Base-by-base conservation (phyloP, 2,113 vertebrate species). In the Uria lomvia region DNA sequence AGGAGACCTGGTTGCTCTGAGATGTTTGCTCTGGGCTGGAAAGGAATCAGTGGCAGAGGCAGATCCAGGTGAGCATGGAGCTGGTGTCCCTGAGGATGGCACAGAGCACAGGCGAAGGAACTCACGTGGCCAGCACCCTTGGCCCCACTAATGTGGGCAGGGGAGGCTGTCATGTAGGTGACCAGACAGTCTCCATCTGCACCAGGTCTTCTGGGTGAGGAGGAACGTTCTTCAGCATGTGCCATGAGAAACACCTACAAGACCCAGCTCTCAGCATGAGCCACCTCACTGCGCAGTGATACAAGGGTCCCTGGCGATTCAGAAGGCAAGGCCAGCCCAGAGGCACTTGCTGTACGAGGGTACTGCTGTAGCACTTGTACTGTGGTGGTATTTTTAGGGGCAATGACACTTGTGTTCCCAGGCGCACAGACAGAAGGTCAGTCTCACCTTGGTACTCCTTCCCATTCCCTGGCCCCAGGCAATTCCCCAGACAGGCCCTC, bases 201-300 rank as follows among this genome's bases (percentile, higher is more conserved):
- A 50, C 24, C 58, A 72, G 67, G 19, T 62, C 30, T 74, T 19
- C 22, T 58, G 43, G 34, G 16, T 40, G 72, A 59, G 43, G 20
- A 72, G 16, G 43, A 87, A 75, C 0, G 2, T 18, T 68, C 49
- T 68, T 68, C 29, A 63, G 24, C 12, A 17, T 12, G 2, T 18
- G 50, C 30, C 6, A 7, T 23, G 12, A 58, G 56, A 38, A 94
- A 40, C 16, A 43, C 11, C 38, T 49, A 67, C 45, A 52, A 66
- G 38, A 19, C 8, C 8, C 24, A 32, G 1, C n/a, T 72, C 30
- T 81, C 50, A 66, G 72, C 32, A 88, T 0, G 1, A 73, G 38
- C 18, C 30, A 0, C 56, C 75, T 75, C 0, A 0, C 62, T 83
- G 72, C 6, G 3, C 29, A 34, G 45, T 83, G 36, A 24, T 23